phyloP scores from a whole-genome alignment of 2,113 vertebrate species.

The Falcunculus frontatus region DNA sequence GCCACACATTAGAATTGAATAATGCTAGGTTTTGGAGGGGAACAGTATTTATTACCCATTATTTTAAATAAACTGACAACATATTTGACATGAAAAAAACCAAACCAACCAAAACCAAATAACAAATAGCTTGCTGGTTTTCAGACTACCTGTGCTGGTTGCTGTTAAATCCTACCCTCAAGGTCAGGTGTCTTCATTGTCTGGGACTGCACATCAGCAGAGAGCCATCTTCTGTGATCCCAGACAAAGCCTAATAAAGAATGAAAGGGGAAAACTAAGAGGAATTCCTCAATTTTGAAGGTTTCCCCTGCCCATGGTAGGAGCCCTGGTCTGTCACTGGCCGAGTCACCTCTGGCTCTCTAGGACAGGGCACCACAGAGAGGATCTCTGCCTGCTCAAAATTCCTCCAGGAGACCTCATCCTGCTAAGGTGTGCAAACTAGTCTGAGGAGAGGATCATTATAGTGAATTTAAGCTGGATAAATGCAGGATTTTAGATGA shows the following conservation, averaged over 20 bases:
- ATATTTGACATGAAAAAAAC: neutral
- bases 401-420: neutral
- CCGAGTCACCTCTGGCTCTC: too few relatives aligned
- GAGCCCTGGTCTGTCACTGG: neutral
- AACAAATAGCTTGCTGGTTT: neutral
- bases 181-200: accelerated
- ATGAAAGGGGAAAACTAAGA: neutral
- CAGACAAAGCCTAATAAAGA: neutral
- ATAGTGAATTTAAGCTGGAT: neutral
- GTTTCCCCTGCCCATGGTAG: accelerated
- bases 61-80: neutral
- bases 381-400: neutral
- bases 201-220: neutral
- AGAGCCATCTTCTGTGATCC: neutral
- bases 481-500: neutral
- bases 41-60: neutral
- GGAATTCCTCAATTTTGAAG: neutral
- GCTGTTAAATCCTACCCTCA: neutral
- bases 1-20: neutral
- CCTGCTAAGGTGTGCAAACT: neutral
- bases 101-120: neutral
- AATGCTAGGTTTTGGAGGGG: neutral
- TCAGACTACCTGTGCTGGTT: neutral
- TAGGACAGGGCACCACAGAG: neutral
- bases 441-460: neutral